phyloP scores from a whole-genome alignment of 2,888 invertebrate species.

The Apamea crenata region DNA sequence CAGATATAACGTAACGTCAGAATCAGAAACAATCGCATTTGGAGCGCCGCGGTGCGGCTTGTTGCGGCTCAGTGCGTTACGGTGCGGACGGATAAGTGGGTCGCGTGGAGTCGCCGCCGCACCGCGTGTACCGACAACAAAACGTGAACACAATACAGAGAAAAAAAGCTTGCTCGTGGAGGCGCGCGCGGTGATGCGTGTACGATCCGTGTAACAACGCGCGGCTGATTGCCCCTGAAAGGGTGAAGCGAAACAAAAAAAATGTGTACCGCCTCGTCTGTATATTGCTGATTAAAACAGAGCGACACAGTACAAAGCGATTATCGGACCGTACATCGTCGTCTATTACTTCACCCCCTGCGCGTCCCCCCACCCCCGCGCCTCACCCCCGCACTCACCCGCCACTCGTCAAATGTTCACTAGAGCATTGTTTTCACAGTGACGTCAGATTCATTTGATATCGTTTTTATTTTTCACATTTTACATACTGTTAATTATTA shows the following conservation, averaged over 20 bases:
- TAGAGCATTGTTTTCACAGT: constrained; percentile 69
- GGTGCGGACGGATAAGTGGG: constrained; percentile 63
- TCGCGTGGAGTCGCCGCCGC: constrained; percentile 54
- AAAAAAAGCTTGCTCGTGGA: constrained; percentile 64
- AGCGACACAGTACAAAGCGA: constrained; percentile 84
- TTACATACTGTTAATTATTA: neutral
- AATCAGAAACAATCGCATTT: constrained; percentile 69
- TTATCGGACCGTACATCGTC: constrained; percentile 83
- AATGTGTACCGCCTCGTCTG: constrained; percentile 68
- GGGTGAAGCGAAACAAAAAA: constrained; percentile 82
- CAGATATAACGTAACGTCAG: constrained; percentile 63
- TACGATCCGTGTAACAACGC: constrained; percentile 81
- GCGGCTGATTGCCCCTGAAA: constrained; percentile 86
- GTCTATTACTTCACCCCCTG: constrained; percentile 76
- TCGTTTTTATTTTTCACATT: constrained; percentile 72
- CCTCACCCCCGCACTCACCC: neutral
- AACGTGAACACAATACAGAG: constrained; percentile 71
- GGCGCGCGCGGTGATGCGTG: constrained; percentile 78
- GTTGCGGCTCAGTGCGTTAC: constrained; percentile 27
- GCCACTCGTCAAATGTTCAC: constrained; percentile 33
- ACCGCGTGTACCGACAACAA: constrained; percentile 56
- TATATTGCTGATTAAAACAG: constrained; percentile 86
- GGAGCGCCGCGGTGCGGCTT: constrained; percentile 21
- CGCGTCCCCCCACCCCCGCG: constrained; percentile 13
- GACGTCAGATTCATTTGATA: constrained; percentile 76